These are phyloP conservation scores for Cancer borealis DNA, from an alignment of 2,888 invertebrate genomes.

Conservation along the genomic window DNA sequence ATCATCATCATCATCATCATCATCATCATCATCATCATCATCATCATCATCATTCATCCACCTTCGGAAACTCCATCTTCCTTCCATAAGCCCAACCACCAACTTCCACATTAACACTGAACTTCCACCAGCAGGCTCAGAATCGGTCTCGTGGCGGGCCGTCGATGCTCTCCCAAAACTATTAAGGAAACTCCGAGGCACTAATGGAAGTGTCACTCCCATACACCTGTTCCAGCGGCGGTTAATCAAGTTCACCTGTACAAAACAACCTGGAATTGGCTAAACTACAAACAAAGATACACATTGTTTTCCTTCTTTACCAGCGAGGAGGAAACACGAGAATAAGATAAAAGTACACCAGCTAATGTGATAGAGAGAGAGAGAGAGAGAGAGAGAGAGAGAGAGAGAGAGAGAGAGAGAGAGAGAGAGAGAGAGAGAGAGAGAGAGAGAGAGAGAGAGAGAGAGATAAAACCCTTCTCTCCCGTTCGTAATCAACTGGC, in stretches of 20 bases:
- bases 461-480: background rate
- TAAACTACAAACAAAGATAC: background rate
- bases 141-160: background rate
- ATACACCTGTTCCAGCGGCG: background rate
- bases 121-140: background rate
- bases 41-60: too few relatives aligned
- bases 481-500: background rate
- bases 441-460: background rate
- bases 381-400: background rate
- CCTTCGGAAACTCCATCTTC: too few relatives aligned
- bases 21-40: too few relatives aligned
- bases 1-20: too few relatives aligned
- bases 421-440: background rate
- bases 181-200: background rate
- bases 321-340: background rate
- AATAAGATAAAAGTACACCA: background rate
- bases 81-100: background rate
- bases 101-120: background rate
- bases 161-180: background rate
- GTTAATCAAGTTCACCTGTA: background rate
- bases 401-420: background rate
- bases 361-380: conserved; percentile 7
- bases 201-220: conserved; percentile 34
- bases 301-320: background rate
- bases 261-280: background rate